Evolutionary conservation across 2,888 invertebrate genomes (phyloP), one percentile per base, ranked within the genome.

Genomic region (Yponomeuta evonymella): DNA sequence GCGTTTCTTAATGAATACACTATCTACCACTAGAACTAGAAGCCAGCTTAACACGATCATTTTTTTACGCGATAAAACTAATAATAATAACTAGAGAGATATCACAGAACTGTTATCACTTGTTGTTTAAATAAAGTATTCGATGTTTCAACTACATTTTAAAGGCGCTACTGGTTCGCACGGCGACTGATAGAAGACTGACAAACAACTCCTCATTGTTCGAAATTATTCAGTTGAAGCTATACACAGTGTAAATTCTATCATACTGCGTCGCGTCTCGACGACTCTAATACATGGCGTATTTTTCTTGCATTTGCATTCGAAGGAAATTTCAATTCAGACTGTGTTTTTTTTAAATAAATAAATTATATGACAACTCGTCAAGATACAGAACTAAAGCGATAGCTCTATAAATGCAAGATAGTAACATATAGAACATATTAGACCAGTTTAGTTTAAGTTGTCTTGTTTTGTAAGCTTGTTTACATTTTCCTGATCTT

Each of bases 11-110:
- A 75, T 72, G 72, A 81, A 81, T n/a, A 81, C 77, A 75, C 80
- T 79, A 69, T 80, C 77, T 12, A 81, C 71, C 43, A 83, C 72
- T 72, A 85, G 76, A 29, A 81, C 80, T 68, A 81, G 74, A 70
- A 89, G 71, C 90, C 90, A 90, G 77, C 84, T 84, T 73, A 87
- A 71, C 36, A 90, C 85, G 82, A 91, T 90, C 90, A 90, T 90
- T 78, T 73, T 73, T 72, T 71, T 72, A 73, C 65, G 70, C 29
- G 51, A 62, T 67, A 62, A 48, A 66, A 72, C 70, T 69, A 69
- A n/a, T 33, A 23, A 58, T 69, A 69, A n/a, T 36, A 58, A 65
- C 70, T 70, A 64, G 23, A 64, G 23, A 29, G n/a, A 23, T 70
- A 70, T 70, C 70, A 70, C 70, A 70, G 70, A 48, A 43, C 4